A percentile compares a stretch with the other conserved stretches of the same genome.
Conservation (phyloP, 2,113 vertebrate genomes). For the Hyla sarda region DNA sequence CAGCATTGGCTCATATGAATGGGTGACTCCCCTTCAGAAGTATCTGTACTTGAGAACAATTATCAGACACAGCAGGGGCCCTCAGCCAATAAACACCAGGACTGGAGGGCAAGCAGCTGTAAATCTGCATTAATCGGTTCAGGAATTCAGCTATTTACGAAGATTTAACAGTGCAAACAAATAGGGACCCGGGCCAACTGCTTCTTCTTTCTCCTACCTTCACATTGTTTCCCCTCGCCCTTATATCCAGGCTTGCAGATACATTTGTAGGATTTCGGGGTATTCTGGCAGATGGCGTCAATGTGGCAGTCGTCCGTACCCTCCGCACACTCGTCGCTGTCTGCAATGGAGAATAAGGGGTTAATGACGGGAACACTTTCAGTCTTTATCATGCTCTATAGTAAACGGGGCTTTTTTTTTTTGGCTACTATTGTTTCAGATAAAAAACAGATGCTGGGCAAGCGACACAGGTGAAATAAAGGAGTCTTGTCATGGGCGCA, state of each 20-base stretch:
- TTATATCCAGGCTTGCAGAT: constrained; percentile 97
- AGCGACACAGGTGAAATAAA: constrained; percentile 45
- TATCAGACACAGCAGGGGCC: constrained; percentile 61
- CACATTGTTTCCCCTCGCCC: constrained; percentile 92
- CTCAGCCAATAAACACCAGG: constrained; percentile 62
- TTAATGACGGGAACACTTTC: background rate
- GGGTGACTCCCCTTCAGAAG: background rate
- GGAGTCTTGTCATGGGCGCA: background rate
- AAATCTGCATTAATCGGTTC: constrained; percentile 70
- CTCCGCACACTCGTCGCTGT: constrained; percentile 91
- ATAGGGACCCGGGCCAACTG: constrained; percentile 35
- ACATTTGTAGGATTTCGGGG: constrained; percentile 92
- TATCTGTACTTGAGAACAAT: constrained; percentile 53
- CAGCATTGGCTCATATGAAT: constrained; percentile 8
- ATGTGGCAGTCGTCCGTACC: constrained; percentile 95
- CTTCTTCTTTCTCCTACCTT: constrained; percentile 83
- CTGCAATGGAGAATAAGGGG: constrained; percentile 66
- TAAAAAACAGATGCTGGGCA: constrained; percentile 35
- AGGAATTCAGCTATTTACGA: constrained; percentile 74
- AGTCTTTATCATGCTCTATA: background rate
- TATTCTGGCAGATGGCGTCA: constrained; percentile 97
- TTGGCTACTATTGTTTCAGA: background rate
- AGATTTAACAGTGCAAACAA: constrained; percentile 70
- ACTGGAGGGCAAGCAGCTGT: constrained; percentile 63
- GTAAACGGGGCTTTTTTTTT: background rate